Evolutionary conservation across 2,888 invertebrate genomes (phyloP), one percentile per base, ranked within the genome.

Genomic region (Gari tellinella): DNA sequence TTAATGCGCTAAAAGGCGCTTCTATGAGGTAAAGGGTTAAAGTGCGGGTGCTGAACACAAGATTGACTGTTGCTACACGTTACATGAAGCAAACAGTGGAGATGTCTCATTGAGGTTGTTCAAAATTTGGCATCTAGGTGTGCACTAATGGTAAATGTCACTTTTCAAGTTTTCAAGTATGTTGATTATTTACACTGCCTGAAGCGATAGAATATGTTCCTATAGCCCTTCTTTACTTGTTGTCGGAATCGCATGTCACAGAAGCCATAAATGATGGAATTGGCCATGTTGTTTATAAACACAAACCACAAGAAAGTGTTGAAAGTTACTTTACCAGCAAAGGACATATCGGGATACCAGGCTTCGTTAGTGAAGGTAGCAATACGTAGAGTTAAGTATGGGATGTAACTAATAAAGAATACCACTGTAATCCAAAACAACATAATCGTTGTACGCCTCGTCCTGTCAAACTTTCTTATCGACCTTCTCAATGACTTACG

Each of bases 251-350:
- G 26, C 25, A 64, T 55, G 55, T 80, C 80, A 61, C 67, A 76
- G 58, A 77, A 80, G 17, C 80, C 77, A 64, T 80, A 80, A 3
- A 80, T 74, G 37, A 80, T 64, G 1, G 65, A 56, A 58, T 80
- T 80, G 2, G 74, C 73, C 70, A 80, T 74, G 38, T 77, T 80
- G 45, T 77, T 80, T 12, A 80, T 57, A 45, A 63, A 80, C 15
- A 80, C 73, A 26, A 66, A 74, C 76, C 77, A 77, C 19, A 80
- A 48, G 15, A 80, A 58, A n/a, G 77, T 80, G 56, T 80, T 76
- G 40, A 63, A 80, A 1, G 63, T 31, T 12, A 72, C 25, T 26
- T 66, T 61, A 10, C 62, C 74, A 7, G 56, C 58, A 51, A 61
- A 72, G 0, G 70, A 53, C 69, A 76, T 64, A 14, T 40, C 56